Evolutionary conservation across 2,113 vertebrate genomes (phyloP), one percentile per base, ranked within the genome.

Genomic region (Hippocampus zosterae): DNA sequence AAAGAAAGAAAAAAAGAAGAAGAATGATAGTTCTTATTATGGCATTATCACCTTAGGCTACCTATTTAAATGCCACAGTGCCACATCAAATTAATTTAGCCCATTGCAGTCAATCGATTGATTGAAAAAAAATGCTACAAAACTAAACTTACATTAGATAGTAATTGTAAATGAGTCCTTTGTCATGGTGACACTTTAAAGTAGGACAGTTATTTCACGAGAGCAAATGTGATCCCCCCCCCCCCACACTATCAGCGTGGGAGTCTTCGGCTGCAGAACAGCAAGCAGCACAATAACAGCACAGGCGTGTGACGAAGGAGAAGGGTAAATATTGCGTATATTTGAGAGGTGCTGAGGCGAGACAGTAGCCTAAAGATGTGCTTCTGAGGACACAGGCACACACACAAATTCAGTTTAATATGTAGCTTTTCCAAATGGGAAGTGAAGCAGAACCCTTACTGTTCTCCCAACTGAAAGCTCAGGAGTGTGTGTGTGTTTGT

Each of bases 351-450:
- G 80, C 80, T 79, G 87, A 85, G 77, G 85, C 81, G 71, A 83
- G 44, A 78, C 85, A 55, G 74, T 78, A 81, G 86, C 87, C 88
- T 85, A 75, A 82, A 89, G 85, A 88, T 73, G 79, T 76, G 60
- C 73, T 83, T 85, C 77, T 21, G 70, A 84, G 62, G 68, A 72
- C 42, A 48, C 48, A 37, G 13, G 64, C 44, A 72, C 77, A 81
- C 80, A 78, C 80, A 76, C 73, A 68, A 75, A 82, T 85, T 82
- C 83, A 80, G 86, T 91, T 91, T 90, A 91, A 90, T 90, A 90
- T 88, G 86, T 88, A 76, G 84, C 77, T 81, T 82, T 84, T 88
- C 76, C 84, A 80, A 86, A 85, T 85, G 88, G 83, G 84, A 90
- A 87, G 86, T 82, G 87, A 88, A 88, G 89, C 88, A 87, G 88